Evolutionary conservation across 2,888 invertebrate species (phyloP), one percentile per base, ranked within the genome.

Genomic region (Nowickia ferox): DNA sequence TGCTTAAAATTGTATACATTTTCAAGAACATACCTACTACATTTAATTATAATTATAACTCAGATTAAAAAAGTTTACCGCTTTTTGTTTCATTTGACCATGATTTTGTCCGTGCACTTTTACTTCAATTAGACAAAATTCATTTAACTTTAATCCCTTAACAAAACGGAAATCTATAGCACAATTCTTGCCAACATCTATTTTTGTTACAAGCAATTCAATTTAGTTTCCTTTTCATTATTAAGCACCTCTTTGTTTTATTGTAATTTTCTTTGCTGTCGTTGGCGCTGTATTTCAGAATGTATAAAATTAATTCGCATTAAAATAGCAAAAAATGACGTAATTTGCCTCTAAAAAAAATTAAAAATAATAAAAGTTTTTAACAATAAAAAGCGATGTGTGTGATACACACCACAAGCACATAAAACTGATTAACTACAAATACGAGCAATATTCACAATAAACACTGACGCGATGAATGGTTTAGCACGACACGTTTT

Each of bases 311-410:
- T 75, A 82, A 82, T 82, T 59, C 40, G 40, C 69, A 69, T 82
- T 76, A 71, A 74, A 78, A 84, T 55, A 78, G 72, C 80, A 72
- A 80, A 81, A 83, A 78, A 84, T 84, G 84, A 79, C 84, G 84
- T 84, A 84, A 84, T 84, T 84, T 75, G 44, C 48, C 19, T 42
- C 22, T 44, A 40, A 63, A 22, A 10, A 59, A 55, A 76, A 61
- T 2, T 30, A 17, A 13, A 1, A 46, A 9, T 38, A 61, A 72
- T n/a, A 68, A 40, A 57, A 48, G 63, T 44, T 63, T 63, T 51
- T 40, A 13, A 46, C 46, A 46, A 38, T 63, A 42, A 48, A 55
- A 55, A 4, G 15, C 17, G 22, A 55, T 55, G 57, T 42, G 42
- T 40, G 10, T 11, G 1, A n/a, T 55, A 71, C 15, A 53, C 57